Conservation (phyloP, 1,140 invertebrate species). For the Leptinotarsa undecemlineata region DNA sequence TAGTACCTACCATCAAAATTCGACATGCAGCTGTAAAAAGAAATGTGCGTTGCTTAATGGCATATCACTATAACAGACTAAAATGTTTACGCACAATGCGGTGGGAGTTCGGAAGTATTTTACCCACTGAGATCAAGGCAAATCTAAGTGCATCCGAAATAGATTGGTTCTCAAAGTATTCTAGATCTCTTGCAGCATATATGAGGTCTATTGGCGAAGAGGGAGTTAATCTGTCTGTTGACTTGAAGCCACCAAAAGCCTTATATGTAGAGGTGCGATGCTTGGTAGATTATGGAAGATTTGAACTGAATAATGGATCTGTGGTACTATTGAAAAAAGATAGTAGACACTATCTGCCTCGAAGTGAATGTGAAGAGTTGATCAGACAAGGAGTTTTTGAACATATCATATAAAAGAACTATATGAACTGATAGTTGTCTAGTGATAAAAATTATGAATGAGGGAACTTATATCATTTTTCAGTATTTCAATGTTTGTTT, state of each 20-base stretch:
- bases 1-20: constrained; percentile 72
- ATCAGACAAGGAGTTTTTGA: constrained; percentile 91
- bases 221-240: constrained; percentile 82
- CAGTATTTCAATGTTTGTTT: too few species aligned
- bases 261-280: constrained; percentile 91
- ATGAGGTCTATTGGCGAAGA: constrained; percentile 82
- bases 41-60: constrained; percentile 86
- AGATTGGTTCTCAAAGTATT: constrained; percentile 88
- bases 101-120: constrained; percentile 91
- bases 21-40: constrained; percentile 83
- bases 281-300: constrained; percentile 87
- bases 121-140: constrained; percentile 82
- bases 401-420: constrained; percentile 61
- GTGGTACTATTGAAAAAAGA: constrained; percentile 88
- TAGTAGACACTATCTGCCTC: constrained; percentile 87
- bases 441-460: too few species aligned
- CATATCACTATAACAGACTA: constrained; percentile 87
- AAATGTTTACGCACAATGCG: constrained; percentile 78
- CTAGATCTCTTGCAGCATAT: constrained; percentile 82
- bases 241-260: constrained; percentile 89
- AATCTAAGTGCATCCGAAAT: constrained; percentile 82
- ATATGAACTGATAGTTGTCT: background rate
- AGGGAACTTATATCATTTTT: too few species aligned
- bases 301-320: constrained; percentile 92
- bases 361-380: constrained; percentile 86